A percentile compares a stretch with the other conserved stretches of the same genome.
These are phyloP conservation scores for Styela plicata DNA, from an alignment of 23 tunicate genomes.

Conservation along the genomic window DNA sequence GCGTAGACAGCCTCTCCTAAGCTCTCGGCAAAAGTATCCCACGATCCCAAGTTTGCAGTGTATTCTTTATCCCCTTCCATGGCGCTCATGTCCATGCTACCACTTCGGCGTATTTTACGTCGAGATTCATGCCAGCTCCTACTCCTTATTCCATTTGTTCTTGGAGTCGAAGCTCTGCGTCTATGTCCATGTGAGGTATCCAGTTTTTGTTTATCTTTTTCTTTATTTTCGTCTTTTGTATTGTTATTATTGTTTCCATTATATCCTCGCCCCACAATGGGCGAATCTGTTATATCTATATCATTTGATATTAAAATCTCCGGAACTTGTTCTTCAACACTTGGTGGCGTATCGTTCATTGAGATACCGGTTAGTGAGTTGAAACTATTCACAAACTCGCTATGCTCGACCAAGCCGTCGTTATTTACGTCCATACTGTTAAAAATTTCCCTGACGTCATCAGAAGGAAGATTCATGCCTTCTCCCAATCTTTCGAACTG, in stretches of 20 bases:
- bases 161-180: conserved; percentile 43
- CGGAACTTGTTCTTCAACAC: neutral
- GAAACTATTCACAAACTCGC: conserved; percentile 56
- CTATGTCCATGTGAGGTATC: neutral
- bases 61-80: neutral
- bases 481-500: conserved; percentile 40
- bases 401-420: conserved; percentile 47
- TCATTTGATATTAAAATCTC: neutral
- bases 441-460: conserved; percentile 38
- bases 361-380: conserved; percentile 3
- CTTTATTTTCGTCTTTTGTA: conserved; percentile 10
- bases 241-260: neutral
- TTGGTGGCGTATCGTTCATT: neutral
- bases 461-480: conserved; percentile 17
- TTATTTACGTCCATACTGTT: conserved; percentile 48
- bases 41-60: conserved; percentile 12
- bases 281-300: conserved; percentile 9
- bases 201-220: neutral
- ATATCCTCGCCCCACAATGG: neutral
- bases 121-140: conserved; percentile 2
- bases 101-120: neutral
- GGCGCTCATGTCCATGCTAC: neutral
- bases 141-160: conserved; percentile 15
- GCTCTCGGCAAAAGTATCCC: conserved; percentile 45
- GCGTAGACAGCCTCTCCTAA: conserved; percentile 41